Evolutionary conservation across 2,113 vertebrate genomes (phyloP).

Genomic region (Apodemus speciosus): DNA sequence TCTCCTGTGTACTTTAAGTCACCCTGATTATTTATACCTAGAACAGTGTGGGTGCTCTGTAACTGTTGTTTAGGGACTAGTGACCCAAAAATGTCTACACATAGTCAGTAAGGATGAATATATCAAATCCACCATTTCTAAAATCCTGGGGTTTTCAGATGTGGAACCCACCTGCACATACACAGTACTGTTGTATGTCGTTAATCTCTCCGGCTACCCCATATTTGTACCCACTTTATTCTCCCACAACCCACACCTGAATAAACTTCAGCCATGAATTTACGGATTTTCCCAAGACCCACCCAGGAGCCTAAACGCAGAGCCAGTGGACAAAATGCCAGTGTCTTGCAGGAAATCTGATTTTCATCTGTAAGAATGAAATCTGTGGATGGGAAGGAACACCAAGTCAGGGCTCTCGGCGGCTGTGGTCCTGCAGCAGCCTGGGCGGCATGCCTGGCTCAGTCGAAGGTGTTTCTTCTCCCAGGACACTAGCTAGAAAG

Average conservation of each 20-base stretch:
- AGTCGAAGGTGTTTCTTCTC: background rate
- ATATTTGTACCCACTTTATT: background rate
- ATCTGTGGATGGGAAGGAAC: background rate
- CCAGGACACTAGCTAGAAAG: background rate
- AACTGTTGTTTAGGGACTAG: background rate
- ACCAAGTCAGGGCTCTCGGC: background rate
- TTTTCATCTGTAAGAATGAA: constrained; percentile 6
- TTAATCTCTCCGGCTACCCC: fast-evolving
- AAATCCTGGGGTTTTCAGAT: background rate
- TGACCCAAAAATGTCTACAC: background rate
- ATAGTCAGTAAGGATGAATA: background rate
- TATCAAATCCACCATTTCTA: background rate
- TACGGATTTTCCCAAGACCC: background rate
- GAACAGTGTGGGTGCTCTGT: background rate
- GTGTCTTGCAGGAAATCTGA: background rate
- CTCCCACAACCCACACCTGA: background rate
- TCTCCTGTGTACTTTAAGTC: background rate
- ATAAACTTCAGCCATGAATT: background rate
- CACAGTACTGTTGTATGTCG: background rate
- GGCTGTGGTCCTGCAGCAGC: background rate
- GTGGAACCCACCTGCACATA: background rate
- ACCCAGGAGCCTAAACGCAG: background rate
- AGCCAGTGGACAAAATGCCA: background rate
- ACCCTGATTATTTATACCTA: background rate
- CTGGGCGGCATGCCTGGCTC: fast-evolving